Base-by-base conservation (phyloP, 2,113 vertebrate genomes). In the Nanger granti region DNA sequence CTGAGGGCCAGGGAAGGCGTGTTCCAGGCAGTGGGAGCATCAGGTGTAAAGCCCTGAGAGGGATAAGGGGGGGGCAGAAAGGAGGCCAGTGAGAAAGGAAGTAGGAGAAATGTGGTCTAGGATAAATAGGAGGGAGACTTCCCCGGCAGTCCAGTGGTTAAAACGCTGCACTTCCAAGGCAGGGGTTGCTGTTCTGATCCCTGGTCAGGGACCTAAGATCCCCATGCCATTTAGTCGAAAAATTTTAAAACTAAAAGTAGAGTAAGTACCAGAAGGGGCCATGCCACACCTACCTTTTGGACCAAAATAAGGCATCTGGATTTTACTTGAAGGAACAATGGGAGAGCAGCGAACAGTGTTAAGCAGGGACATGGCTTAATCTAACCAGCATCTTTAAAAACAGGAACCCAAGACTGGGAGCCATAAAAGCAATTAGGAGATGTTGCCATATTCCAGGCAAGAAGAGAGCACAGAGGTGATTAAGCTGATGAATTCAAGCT, bases 21-120 rank as follows among this genome's bases (percentile, higher is more conserved):
- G 37, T 22, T 20, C 5, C 2, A 18, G 64, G 44, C 7, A 17
- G 44, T 8, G 11, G 8, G 37, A 4, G 4, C 2, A 44, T 12
- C 20, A 37, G 31, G 4, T 41, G 22, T 37, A 10, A 85, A 47
- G 76, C 41, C 49, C 41, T 62, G 41, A 41, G 54, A 29, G 28
- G 49, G n/a, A 24, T 20, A 4, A 2, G 22, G 8, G 8, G 8
- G 37, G 80, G 13, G 10, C 59, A 52, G n/a, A 11, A n/a, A 84
- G 85, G 41, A 34, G 34, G 26, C 22, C 34, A 26, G 7, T 20
- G 52, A 34, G 31, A 18, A 73, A 55, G 22, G 31, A 44, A 8
- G 13, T 6, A 14, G 31, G 4, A 13, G 47, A 37, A 34, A 11
- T 7, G 17, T 3, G 24, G 49, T 52, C 14, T 11, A 47, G 47